These are phyloP conservation scores for Tachystola acroxantha DNA, from an alignment of 2,888 invertebrate species.

Conservation along the genomic window DNA sequence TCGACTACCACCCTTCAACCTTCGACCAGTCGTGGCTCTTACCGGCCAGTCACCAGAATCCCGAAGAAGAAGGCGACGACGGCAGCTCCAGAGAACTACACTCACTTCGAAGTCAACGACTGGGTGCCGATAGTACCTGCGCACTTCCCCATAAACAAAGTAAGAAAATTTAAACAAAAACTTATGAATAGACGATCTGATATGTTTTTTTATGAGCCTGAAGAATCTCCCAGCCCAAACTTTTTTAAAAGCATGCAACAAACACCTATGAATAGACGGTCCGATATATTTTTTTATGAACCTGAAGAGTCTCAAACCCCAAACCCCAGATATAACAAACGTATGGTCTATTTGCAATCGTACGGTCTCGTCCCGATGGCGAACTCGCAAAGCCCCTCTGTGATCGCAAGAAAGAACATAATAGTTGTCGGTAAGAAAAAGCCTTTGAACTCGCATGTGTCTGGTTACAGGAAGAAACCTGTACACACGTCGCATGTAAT, in stretches of 20 bases:
- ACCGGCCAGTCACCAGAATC: slow-evolving; percentile 56
- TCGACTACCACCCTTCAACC: slow-evolving; percentile 29
- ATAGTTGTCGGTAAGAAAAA: slow-evolving; percentile 45
- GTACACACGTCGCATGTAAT: slow-evolving; percentile 31
- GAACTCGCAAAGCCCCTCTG: slow-evolving; percentile 26
- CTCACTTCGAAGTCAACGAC: slow-evolving; percentile 48
- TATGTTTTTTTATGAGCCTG: slow-evolving; percentile 18
- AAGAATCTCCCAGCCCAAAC: slow-evolving; percentile 15
- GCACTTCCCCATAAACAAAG: slow-evolving; percentile 37
- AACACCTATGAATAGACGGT: slow-evolving; percentile 41
- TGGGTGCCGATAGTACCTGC: slow-evolving; percentile 69
- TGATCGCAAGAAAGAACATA: slow-evolving; percentile 43
- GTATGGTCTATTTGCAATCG: slow-evolving; percentile 51
- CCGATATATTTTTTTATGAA: slow-evolving; percentile 29
- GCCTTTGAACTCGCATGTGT: slow-evolving; percentile 40
- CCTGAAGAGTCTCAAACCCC: slow-evolving; percentile 20
- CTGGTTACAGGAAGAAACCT: slow-evolving; percentile 49
- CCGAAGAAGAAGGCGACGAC: slow-evolving; percentile 47
- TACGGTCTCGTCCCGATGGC: slow-evolving; percentile 52
- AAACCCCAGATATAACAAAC: slow-evolving; percentile 29
- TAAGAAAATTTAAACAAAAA: slow-evolving; percentile 28
- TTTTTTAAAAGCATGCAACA: no score
- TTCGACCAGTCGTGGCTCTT: slow-evolving; percentile 37
- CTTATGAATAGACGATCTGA: slow-evolving; percentile 47
- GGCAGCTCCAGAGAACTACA: slow-evolving; percentile 34